Evolutionary conservation across 2,797 vertebrate species (phyloP).

Genomic region (Enteromius thamalakanensis): DNA sequence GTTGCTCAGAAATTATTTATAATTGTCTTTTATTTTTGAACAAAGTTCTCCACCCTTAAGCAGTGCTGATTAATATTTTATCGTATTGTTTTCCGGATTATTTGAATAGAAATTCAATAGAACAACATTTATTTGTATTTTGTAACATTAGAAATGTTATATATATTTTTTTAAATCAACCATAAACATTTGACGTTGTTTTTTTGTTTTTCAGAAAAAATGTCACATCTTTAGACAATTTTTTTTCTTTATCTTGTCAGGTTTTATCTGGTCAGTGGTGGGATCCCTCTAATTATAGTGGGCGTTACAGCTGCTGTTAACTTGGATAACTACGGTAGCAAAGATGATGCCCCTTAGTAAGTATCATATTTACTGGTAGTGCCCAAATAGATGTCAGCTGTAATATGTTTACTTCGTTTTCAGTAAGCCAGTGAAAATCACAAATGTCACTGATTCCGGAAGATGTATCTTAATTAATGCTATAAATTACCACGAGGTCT

Average conservation of each 20-base stretch:
- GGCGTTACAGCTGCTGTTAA: conserved; percentile 89
- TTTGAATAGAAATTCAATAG: not conserved
- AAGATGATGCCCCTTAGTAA: conserved; percentile 87
- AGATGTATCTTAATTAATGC: conserved; percentile 47
- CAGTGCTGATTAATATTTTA: not conserved
- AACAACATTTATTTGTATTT: not conserved
- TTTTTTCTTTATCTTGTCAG: conserved; percentile 68
- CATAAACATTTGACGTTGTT: too few relatives aligned
- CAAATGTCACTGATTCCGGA: conserved; percentile 43
- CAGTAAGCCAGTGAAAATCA: conserved; percentile 38
- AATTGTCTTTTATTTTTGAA: not conserved
- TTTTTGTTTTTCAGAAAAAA: not conserved
- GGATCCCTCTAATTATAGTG: conserved; percentile 90
- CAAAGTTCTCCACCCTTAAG: not conserved
- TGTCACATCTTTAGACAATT: not conserved
- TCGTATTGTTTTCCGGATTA: not conserved
- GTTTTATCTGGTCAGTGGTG: conserved; percentile 90
- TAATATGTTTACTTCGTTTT: conserved; percentile 25
- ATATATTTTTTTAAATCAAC: not conserved
- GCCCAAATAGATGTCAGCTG: conserved; percentile 22
- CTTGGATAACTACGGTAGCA: conserved; percentile 91
- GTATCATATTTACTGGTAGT: conserved; percentile 63
- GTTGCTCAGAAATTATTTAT: not conserved
- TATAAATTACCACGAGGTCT: conserved; percentile 40
- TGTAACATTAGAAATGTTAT: not conserved